Percentiles rank a stretch among this genome's conserved stretches.
These are phyloP conservation scores for Aphelenchoides besseyi DNA, from an alignment of 1,140 invertebrate species.

Conservation along the genomic window DNA sequence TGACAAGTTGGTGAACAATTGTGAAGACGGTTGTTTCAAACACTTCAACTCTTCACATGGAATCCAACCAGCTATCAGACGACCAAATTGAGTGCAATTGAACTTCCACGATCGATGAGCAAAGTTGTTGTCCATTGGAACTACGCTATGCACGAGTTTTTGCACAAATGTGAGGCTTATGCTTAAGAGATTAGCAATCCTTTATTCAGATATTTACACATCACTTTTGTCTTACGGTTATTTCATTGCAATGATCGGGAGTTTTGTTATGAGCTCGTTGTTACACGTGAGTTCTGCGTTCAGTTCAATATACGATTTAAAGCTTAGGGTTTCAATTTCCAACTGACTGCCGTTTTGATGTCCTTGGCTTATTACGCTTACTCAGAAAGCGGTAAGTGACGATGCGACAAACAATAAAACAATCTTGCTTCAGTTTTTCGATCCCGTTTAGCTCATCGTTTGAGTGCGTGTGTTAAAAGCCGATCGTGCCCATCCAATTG, in stretches of 20 bases:
- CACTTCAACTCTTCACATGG: too few relatives aligned
- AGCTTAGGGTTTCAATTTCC: slow-evolving; percentile 39
- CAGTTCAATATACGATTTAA: not conserved
- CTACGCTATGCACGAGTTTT: slow-evolving; percentile 38
- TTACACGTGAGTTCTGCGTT: slow-evolving; percentile 33
- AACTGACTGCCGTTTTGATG: slow-evolving; percentile 35
- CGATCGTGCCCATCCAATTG: slow-evolving; percentile 11
- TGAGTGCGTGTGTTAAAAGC: slow-evolving; percentile 25
- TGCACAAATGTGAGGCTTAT: slow-evolving; percentile 39
- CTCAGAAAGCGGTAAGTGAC: slow-evolving; percentile 33
- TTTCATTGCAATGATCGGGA: slow-evolving; percentile 25
- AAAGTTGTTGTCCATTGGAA: slow-evolving; percentile 43
- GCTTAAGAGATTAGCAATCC: not conserved
- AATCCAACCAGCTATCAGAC: too few relatives aligned
- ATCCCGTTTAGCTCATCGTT: not conserved
- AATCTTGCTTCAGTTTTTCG: slow-evolving; percentile 38
- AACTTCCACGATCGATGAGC: slow-evolving; percentile 37
- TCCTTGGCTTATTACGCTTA: slow-evolving; percentile 36
- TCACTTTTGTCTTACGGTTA: not conserved
- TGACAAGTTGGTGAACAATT: too few relatives aligned
- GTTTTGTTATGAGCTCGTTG: slow-evolving; percentile 29
- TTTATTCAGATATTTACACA: slow-evolving; percentile 17
- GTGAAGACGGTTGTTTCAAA: too few relatives aligned
- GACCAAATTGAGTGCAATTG: slow-evolving; percentile 27
- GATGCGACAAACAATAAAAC: too few relatives aligned